phyloP scores from a whole-genome alignment of 2,888 invertebrate species.

The Seladonia tumulorum region DNA sequence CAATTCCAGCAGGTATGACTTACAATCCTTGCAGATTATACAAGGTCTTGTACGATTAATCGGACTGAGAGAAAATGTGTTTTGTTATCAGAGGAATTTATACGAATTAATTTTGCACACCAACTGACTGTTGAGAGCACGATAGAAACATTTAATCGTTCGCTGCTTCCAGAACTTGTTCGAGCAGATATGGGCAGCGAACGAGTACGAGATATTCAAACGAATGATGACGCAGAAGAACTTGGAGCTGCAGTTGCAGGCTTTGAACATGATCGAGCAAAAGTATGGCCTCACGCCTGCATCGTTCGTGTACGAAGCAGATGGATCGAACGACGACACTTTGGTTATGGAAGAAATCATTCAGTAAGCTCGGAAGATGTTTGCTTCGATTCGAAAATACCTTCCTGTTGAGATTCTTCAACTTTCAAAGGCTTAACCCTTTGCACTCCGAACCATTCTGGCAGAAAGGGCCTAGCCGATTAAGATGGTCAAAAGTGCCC shows the following conservation, averaged over 20 bases:
- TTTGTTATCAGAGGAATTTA: too few species aligned
- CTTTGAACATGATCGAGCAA: constrained; percentile 92
- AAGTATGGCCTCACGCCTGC: constrained; percentile 89
- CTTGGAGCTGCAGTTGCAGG: constrained; percentile 95
- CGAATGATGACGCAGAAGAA: constrained; percentile 97
- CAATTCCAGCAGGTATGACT: constrained; percentile 85
- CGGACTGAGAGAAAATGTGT: too few species aligned
- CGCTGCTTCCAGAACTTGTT: constrained; percentile 85
- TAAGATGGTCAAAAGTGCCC: too few species aligned
- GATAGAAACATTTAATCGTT: too few species aligned
- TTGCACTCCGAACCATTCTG: too few species aligned
- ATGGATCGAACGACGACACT: constrained; percentile 85
- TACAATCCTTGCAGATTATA: background rate
- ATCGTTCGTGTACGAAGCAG: constrained; percentile 85
- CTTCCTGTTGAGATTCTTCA: background rate
- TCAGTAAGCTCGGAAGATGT: constrained; percentile 83
- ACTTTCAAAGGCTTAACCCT: background rate
- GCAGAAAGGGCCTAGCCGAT: too few species aligned
- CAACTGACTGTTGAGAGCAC: too few species aligned
- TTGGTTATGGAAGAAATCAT: constrained; percentile 87
- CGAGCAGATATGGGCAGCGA: constrained; percentile 96
- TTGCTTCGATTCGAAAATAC: background rate
- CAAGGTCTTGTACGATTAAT: too few species aligned
- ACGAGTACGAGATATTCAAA: constrained; percentile 95
- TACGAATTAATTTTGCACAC: too few species aligned